phyloP scores from a whole-genome alignment of 2,113 vertebrate genomes.

The Xyrauchen texanus region DNA sequence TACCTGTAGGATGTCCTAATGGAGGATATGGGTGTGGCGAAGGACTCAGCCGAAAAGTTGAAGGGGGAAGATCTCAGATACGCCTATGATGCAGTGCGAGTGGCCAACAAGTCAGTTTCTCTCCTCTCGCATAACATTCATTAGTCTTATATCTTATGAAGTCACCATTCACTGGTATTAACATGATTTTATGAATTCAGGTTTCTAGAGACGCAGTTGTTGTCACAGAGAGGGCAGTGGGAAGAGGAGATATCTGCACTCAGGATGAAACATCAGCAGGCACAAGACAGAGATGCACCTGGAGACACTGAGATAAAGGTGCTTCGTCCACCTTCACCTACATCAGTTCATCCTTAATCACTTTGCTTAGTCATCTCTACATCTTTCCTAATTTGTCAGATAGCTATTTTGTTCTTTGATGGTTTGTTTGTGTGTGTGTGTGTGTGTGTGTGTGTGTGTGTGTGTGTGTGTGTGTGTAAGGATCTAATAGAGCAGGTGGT shows the following conservation, averaged over 20 bases:
- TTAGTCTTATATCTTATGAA: neutral
- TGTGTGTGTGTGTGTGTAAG: slow-evolving; percentile 53
- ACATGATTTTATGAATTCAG: slow-evolving; percentile 57
- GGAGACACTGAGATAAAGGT: slow-evolving; percentile 61
- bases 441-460: slow-evolving; percentile 26
- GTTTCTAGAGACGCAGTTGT: slow-evolving; percentile 74
- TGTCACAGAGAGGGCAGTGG: slow-evolving; percentile 65
- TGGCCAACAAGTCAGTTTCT: slow-evolving; percentile 78
- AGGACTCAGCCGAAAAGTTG: slow-evolving; percentile 63
- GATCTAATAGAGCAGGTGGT: slow-evolving; percentile 71
- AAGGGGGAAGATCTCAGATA: slow-evolving; percentile 73
- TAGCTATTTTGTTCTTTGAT: neutral
- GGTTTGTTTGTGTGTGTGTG: slow-evolving; percentile 20
- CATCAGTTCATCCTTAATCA: neutral
- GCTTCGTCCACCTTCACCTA: neutral
- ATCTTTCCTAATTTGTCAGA: neutral
- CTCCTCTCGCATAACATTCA: neutral
- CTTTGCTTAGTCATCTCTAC: neutral
- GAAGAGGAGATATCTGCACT: slow-evolving; percentile 66
- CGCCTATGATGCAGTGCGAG: slow-evolving; percentile 72
- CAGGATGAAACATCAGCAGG: slow-evolving; percentile 54
- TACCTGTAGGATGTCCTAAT: slow-evolving; percentile 62
- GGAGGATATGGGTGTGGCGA: slow-evolving; percentile 70
- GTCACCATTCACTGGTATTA: neutral
- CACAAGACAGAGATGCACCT: slow-evolving; percentile 35